Evolutionary conservation across 1,140 invertebrate species (phyloP), one percentile per base, ranked within the genome.

Genomic region (Ostrea edulis): DNA sequence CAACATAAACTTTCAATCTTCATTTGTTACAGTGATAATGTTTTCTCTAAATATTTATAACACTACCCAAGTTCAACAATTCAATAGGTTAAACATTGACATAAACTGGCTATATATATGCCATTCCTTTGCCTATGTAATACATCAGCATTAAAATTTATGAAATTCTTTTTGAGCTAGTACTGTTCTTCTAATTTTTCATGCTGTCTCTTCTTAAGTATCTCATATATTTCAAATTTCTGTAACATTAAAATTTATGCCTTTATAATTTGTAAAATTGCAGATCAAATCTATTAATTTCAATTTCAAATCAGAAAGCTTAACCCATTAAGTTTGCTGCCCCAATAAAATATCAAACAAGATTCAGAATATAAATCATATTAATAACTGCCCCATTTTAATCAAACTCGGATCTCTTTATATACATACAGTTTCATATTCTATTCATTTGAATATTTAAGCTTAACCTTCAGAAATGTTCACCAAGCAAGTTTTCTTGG

Each of bases 31-130:
- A 71, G 22, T 29, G 8, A 12, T 71, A 71, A 71, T 29, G 9
- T 71, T 71, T 71, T 44, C 25, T 71, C 68, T 29, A 71, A 71
- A 71, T 71, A 71, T 71, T 71, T 71, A 25, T 35, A 12, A 71
- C 29, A 14, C 22, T 22, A 71, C 35, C 12, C 9, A 9, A 12
- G 22, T 29, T 25, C 29, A 29, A 29, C 25, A 12, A 71, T 12
- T 29, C 29, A 14, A 71, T 14, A 29, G 68, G 29, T 29, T 71
- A 71, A 71, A 71, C 68, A 29, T 71, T 71, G 12, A 14, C 68
- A 29, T 29, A 71, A 14, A 71, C 35, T 14, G 35, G 11, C 9
- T 29, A 29, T 11, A 62, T 62, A 62, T 62, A 62, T 5, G 14
- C 55, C 20, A 62, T 62, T 62, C 35, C 35, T 44, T 44, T 44